Percentiles rank a stretch among this genome's conserved stretches.
Evolutionary conservation across 2,113 vertebrate species (phyloP).

Genomic region (Xenopus tropicalis): UCB_Xtro_10.0 CM004447.2:51943501-51944000

Average conservation of each 20-base stretch:
- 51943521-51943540: not conserved
- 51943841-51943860: not conserved
- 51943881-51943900: no score
- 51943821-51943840: not conserved
- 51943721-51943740: constrained; percentile 22
- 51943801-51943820: not conserved
- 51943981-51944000: no score
- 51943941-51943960: no score
- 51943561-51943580: not conserved
- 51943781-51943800: constrained; percentile 2
- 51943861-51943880: not conserved
- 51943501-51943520: not conserved
- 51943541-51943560: no score
- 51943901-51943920: no score
- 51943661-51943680: constrained; percentile 21
- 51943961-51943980: no score
- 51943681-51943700: constrained; percentile 33
- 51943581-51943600: not conserved
- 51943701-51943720: constrained; percentile 11
- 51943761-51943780: constrained; percentile 11
- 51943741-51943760: constrained; percentile 30
- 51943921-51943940: no score
- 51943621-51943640: constrained; percentile 24
- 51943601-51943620: constrained; percentile 14
- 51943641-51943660: constrained; percentile 10